phyloP scores from a whole-genome alignment of 1,140 invertebrate species.

The Scaptomyza pallida region DNA sequence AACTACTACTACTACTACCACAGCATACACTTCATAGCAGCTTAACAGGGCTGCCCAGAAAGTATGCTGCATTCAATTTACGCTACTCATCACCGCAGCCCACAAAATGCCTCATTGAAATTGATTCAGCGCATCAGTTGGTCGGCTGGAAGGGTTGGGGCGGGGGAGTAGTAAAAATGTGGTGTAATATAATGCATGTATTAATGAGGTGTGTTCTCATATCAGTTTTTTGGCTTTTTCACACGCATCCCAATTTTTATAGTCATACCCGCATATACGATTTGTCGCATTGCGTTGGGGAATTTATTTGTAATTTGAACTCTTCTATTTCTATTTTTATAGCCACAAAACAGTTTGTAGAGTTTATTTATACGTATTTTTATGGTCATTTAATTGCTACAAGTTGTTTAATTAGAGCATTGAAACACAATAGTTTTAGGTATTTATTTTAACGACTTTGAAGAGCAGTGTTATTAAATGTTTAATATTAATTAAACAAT shows the following conservation, averaged over 20 bases:
- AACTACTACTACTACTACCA: conserved; percentile 17
- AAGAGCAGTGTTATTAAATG: not conserved
- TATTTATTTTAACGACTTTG: too few species aligned
- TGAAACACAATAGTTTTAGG: too few species aligned
- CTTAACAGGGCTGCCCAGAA: conserved; percentile 62
- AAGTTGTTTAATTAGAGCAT: too few species aligned
- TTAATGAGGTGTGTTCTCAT: conserved; percentile 7
- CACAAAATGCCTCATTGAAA: conserved; percentile 61
- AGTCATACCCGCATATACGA: not conserved
- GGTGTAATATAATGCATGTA: conserved; percentile 15
- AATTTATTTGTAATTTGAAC: not conserved
- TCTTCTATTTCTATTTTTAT: too few species aligned
- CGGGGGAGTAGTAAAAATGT: not conserved
- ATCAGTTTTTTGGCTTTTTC: conserved; percentile 55
- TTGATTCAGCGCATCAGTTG: conserved; percentile 54
- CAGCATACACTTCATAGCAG: conserved; percentile 27
- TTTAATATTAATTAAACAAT: not conserved
- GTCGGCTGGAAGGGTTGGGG: too few species aligned
- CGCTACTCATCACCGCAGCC: conserved; percentile 48
- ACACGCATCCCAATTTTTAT: conserved; percentile 48
- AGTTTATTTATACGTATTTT: too few species aligned
- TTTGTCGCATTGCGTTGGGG: conserved; percentile 31
- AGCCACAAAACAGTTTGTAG: too few species aligned
- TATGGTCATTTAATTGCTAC: too few species aligned
- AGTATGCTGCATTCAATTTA: conserved; percentile 74